phyloP scores from a whole-genome alignment of 2,888 invertebrate species.

The Rhingia rostrata region DNA sequence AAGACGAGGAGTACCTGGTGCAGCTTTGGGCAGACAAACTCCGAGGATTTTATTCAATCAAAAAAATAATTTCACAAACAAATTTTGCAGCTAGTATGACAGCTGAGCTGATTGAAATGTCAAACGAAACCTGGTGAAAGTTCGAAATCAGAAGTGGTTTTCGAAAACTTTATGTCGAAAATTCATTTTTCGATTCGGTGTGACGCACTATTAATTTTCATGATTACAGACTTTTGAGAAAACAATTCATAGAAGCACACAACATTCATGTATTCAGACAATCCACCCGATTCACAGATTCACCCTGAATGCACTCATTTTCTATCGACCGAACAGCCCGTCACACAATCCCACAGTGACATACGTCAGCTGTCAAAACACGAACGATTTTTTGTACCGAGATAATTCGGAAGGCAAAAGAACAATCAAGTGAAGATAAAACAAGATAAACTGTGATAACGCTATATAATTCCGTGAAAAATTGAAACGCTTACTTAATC shows the following conservation, averaged over 20 bases:
- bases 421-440: slow-evolving; percentile 32
- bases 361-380: slow-evolving; percentile 22
- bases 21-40: no score
- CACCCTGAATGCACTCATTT: slow-evolving; percentile 8
- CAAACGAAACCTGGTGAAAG: no score
- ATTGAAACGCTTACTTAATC: neutral
- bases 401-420: neutral
- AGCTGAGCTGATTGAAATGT: no score
- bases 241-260: neutral
- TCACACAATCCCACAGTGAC: slow-evolving; percentile 13
- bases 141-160: no score
- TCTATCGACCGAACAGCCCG: neutral
- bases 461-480: slow-evolving; percentile 17
- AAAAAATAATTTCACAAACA: no score
- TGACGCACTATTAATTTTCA: no score
- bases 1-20: no score
- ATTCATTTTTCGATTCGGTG: no score
- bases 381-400: neutral
- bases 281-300: neutral
- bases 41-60: no score
- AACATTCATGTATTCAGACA: neutral
- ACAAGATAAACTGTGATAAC: slow-evolving; percentile 53
- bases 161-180: neutral
- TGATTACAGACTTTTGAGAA: no score
- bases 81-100: no score